Percentiles rank a stretch among this genome's conserved stretches.
These are phyloP conservation scores for Mirza zaza DNA, from an alignment of 2,113 vertebrate genomes.

Conservation along the genomic window DNA sequence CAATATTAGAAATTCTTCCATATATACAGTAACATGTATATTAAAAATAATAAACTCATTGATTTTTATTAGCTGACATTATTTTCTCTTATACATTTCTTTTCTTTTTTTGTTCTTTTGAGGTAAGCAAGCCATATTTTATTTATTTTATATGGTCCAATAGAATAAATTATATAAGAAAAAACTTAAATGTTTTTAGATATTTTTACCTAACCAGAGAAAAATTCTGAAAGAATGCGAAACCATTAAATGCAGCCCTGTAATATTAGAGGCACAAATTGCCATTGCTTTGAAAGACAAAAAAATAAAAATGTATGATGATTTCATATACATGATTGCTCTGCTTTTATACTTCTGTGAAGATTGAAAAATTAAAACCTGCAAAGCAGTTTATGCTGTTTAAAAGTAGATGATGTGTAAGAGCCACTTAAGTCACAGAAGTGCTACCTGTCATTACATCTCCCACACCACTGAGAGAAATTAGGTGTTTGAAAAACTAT, in stretches of 20 bases:
- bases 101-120: neutral
- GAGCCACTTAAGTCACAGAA: slow-evolving; percentile 17
- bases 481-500: neutral
- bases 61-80: neutral
- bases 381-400: slow-evolving; percentile 39
- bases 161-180: neutral
- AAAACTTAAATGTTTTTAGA: neutral
- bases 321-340: slow-evolving; percentile 34
- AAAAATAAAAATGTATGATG: neutral
- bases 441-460: neutral
- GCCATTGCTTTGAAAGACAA: neutral
- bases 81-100: neutral
- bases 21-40: neutral
- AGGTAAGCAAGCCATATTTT: neutral
- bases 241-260: neutral
- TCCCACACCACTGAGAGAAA: neutral
- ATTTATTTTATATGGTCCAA: neutral
- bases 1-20: neutral
- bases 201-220: neutral
- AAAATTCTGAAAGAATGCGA: neutral
- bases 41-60: neutral
- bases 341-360: slow-evolving; percentile 9
- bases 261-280: neutral
- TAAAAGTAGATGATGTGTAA: slow-evolving; percentile 61
- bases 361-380: slow-evolving; percentile 66